Evolutionary conservation across 1,140 invertebrate genomes (phyloP), one percentile per base, ranked within the genome.

Genomic region (Zeugodacus cucurbitae): DNA sequence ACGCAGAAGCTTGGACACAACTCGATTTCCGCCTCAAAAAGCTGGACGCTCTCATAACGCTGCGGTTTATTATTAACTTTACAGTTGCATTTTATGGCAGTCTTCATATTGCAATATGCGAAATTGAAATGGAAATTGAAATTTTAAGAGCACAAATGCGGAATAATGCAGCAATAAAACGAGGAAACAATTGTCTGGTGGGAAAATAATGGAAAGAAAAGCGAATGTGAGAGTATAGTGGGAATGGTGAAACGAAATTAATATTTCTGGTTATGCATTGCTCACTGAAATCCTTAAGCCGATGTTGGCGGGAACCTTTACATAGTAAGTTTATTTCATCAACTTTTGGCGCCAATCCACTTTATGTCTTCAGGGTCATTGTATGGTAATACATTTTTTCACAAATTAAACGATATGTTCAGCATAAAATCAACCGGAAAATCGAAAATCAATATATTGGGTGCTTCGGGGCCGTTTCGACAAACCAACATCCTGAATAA

Each of bases 51-150:
- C 26, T 70, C 64, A 34, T 37, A 34, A 70, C 14, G 11, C 29
- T 70, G 64, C 8, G 32, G 32, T 37, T 20, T 10, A 20, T 34
- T 37, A 70, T 70, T 34, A 70, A 17, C 29, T 70, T 20, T 34
- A 70, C 17, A 29, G 26, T 5, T 37, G 32, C 32, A 70, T 67
- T 67, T 32, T 32, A 37, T 37, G 64, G 64, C 64, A 34, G 37
- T 70, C 64, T 20, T 70, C 64, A 70, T 17, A 70, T 70, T 70
- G 64, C 64, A 70, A 34, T 20, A 34, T 14, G 14, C 11, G 64
- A 70, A 70, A 70, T 34, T 70, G 64, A 70, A 70, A 70, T 34
- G 26, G 64, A 70, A 70, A 70, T 70, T 37, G 29, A 70, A 70
- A 70, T 70, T 70, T 74, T 11, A 41, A 74, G 17, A 37, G 20